Evolutionary conservation across 2,888 invertebrate genomes (phyloP).

Genomic region (Rosalia funebris): DNA sequence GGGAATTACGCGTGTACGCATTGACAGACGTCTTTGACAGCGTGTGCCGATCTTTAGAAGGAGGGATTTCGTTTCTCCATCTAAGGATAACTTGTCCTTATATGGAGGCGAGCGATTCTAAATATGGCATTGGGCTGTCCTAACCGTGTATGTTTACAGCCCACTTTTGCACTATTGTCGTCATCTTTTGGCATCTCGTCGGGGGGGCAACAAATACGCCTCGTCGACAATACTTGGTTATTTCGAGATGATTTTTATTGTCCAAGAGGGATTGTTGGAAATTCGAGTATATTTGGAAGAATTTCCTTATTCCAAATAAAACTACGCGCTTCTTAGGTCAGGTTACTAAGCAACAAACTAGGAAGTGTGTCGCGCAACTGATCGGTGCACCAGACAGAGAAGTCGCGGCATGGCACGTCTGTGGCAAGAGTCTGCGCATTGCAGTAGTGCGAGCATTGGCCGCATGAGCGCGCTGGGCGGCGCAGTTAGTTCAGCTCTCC

Average conservation of each 20-base stretch:
- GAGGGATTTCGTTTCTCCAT: slow-evolving; percentile 84
- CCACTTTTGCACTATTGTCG: slow-evolving; percentile 55
- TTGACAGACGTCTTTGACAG: slow-evolving; percentile 52
- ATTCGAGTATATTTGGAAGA: slow-evolving; percentile 51
- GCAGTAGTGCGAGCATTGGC: slow-evolving; percentile 56
- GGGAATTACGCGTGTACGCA: slow-evolving; percentile 50
- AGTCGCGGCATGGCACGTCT: slow-evolving; percentile 50
- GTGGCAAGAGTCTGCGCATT: slow-evolving; percentile 53
- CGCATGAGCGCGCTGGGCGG: slow-evolving; percentile 60
- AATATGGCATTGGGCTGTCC: slow-evolving; percentile 84
- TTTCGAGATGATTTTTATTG: slow-evolving; percentile 16
- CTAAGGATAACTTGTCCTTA: slow-evolving; percentile 83
- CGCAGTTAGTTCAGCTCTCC: slow-evolving; percentile 55
- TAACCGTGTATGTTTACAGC: slow-evolving; percentile 63
- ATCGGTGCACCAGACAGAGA: slow-evolving; percentile 46
- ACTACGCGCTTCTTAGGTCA: slow-evolving; percentile 53
- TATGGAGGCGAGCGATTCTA: slow-evolving; percentile 83
- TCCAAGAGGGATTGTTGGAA: slow-evolving; percentile 28
- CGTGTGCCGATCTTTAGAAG: slow-evolving; percentile 60
- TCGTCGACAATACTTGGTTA: neutral
- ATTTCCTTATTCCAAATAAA: slow-evolving; percentile 54
- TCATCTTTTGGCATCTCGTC: slow-evolving; percentile 29
- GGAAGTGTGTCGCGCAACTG: slow-evolving; percentile 42
- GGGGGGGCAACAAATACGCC: slow-evolving; percentile 16
- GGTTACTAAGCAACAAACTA: slow-evolving; percentile 47